Base-by-base conservation (phyloP, 2,113 vertebrate genomes). In the Chamaea fasciata region DNA sequence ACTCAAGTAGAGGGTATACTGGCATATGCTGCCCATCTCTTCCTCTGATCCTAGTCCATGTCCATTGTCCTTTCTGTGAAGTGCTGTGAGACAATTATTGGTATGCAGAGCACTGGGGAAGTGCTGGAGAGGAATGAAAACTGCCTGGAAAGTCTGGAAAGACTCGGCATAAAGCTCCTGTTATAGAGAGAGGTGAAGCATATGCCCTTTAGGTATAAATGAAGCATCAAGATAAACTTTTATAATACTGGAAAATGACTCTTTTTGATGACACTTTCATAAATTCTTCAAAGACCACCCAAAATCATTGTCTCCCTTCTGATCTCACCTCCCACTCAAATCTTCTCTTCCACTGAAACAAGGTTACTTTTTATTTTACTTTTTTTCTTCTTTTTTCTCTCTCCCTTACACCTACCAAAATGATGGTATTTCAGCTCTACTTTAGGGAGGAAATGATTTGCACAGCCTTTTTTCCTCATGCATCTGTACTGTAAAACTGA, bases 401-500 rank as follows among this genome's bases (percentile, higher is more conserved):
- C 52, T 92, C 65, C 65, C 17, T 62, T 90, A 37, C 46, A 70
- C 81, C 64, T 89, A 92, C 60, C 30, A 68, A 95, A 91, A 89
- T 15, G 50, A 44, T 74, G 53, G 21, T 71, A 41, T 49, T 91
- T 91, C 63, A 64, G 67, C 27, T 95, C 56, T 80, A 41, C 41
- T 85, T 47, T 13, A 57, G 57, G 69, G 62, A 62, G 30, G 42
- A 81, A 82, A 89, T 56, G 7, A 50, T 70, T 90, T 91, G n/a
- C 50, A 84, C 64, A 75, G 53, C 35, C 67, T 85, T 81, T 88
- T 88, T 69, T 87, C 59, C 30, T 87, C 74, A 49, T 2, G 65
- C 78, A 91, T 87, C 90, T 91, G 70, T 71, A 95, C 87, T 63
- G 46, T 69, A 57, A 62, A 94, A 94, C 56, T 87, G 69, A 88